phyloP scores from a whole-genome alignment of 2,888 invertebrate genomes.

The Hirtodrosophila duncani region DNA sequence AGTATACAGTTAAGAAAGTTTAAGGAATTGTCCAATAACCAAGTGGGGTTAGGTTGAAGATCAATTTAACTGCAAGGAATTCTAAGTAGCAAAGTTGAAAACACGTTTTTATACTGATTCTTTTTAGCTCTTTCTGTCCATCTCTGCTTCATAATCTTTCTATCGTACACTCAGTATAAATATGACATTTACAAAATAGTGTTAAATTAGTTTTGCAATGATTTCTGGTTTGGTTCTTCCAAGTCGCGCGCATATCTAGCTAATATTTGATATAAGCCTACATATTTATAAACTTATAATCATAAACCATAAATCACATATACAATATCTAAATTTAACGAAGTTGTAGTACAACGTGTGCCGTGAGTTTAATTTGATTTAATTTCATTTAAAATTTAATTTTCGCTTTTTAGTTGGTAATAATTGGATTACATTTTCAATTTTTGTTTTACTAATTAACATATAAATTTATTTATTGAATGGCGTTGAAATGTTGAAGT shows the following conservation, averaged over 20 bases:
- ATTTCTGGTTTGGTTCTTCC: conserved; percentile 44
- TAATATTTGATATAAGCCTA: conserved; percentile 42
- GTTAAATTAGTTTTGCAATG: conserved; percentile 52
- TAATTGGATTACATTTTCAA: conserved; percentile 10
- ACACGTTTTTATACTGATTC: conserved; percentile 12
- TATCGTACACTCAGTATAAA: conserved; percentile 59
- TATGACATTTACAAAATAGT: conserved; percentile 52
- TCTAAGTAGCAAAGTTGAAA: conserved; percentile 15
- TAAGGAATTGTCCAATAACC: neutral
- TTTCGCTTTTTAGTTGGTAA: conserved; percentile 8
- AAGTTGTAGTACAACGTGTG: conserved; percentile 51
- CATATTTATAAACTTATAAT: conserved; percentile 38
- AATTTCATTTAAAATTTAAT: conserved; percentile 11
- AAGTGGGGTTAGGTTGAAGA: neutral
- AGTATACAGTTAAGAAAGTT: conserved; percentile 14
- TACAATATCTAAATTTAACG: conserved; percentile 37
- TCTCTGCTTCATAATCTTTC: conserved; percentile 26
- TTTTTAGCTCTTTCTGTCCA: conserved; percentile 29
- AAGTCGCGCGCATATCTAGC: conserved; percentile 48
- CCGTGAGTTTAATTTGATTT: conserved; percentile 40
- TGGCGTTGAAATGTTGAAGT: conserved; percentile 22
- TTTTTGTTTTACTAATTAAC: conserved; percentile 17
- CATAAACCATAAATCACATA: conserved; percentile 45
- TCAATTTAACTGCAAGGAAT: conserved; percentile 7
- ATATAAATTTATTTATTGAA: conserved; percentile 33